Conservation (phyloP, 2,113 vertebrate genomes). For the Psittacula cyanocephala region DNA sequence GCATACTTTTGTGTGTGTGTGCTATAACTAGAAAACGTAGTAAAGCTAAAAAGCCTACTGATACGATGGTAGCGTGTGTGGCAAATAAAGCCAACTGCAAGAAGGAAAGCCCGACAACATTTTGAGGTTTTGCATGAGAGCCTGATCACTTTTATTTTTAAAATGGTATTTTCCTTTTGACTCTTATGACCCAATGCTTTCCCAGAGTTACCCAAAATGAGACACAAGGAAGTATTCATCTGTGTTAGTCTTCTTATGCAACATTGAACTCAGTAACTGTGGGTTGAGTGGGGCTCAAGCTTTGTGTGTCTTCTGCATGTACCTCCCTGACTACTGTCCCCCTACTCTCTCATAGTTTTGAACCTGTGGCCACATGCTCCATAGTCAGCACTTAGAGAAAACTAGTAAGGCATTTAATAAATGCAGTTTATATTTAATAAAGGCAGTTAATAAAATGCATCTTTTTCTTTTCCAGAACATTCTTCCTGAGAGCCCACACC, state of each 20-base stretch:
- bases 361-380: background rate
- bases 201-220: background rate
- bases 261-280: background rate
- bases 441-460: background rate
- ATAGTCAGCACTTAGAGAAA: background rate
- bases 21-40: background rate
- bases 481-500: background rate
- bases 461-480: background rate
- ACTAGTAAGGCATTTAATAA: background rate
- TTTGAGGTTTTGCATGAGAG: background rate
- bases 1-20: background rate
- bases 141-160: background rate
- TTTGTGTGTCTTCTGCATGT: background rate
- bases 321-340: background rate
- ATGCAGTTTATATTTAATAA: too few species aligned
- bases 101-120: background rate
- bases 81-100: background rate
- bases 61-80: fast-evolving
- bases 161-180: background rate
- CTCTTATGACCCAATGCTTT: background rate
- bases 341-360: background rate
- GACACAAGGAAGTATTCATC: background rate
- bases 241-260: background rate
- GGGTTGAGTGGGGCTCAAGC: background rate
- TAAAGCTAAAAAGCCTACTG: background rate